These are phyloP conservation scores for Pygoscelis adeliae DNA, from an alignment of 2,113 vertebrate species.

Conservation along the genomic window DNA sequence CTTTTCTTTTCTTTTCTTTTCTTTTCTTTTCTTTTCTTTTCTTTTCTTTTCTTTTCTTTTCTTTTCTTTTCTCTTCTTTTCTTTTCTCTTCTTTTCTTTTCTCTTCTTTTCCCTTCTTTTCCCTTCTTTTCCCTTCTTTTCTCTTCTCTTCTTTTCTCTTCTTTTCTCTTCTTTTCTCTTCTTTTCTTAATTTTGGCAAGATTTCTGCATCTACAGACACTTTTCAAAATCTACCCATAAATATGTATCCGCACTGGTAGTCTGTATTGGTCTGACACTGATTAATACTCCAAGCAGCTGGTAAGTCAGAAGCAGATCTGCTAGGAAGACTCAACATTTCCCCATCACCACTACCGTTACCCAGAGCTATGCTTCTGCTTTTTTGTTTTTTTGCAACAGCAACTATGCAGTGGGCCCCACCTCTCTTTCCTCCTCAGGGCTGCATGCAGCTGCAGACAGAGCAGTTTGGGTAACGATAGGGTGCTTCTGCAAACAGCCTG, in stretches of 20 bases:
- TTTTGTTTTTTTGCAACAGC: neutral
- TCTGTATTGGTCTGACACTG: neutral
- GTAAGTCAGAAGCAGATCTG: neutral
- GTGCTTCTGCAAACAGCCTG: neutral
- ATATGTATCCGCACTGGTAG: neutral
- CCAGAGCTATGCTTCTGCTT: neutral
- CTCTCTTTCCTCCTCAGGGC: neutral
- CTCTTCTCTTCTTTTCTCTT: too few species aligned
- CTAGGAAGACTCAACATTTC: neutral
- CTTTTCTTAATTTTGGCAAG: neutral
- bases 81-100: fast-evolving
- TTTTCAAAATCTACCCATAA: neutral
- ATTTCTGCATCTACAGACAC: neutral
- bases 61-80: too few species aligned
- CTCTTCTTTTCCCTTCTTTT: fast-evolving
- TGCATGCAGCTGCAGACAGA: neutral
- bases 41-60: too few species aligned
- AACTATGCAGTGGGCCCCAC: neutral
- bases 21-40: too few species aligned
- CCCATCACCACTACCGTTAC: neutral
- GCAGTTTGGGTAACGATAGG: neutral
- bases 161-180: too few species aligned
- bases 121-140: too few species aligned
- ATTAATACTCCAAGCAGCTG: neutral
- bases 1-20: too few species aligned